Base-by-base conservation (phyloP, 2,797 vertebrate genomes). In the Gymnothorax javanicus region DNA sequence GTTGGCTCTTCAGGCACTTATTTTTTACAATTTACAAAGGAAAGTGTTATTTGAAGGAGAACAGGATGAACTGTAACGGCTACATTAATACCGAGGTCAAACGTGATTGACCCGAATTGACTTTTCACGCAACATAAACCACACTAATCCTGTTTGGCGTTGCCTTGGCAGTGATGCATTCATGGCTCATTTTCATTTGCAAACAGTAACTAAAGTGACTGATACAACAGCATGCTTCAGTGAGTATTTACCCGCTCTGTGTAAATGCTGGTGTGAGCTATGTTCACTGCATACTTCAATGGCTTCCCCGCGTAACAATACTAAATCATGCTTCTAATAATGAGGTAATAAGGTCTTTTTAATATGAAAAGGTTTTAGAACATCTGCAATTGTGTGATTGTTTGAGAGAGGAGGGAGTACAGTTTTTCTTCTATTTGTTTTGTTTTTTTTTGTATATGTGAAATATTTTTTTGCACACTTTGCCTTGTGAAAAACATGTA, bases 11-110 rank as follows among this genome's bases (percentile, higher is more conserved):
- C 52, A n/a, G 79, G 52, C 54, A 25, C 56, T 82, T 82, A 59
- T 82, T 90, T 87, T 95, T 95, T 95, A 93, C 91, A 90, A 92
- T 83, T 56, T 87, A 67, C 75, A 85, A 83, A 69, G 57, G 52
- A 27, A 67, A 59, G 81, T 83, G 82, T 27, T 75, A n/a, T 27
- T 92, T 85, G 57, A 89, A 86, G 92, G 93, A 90, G 91, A 58
- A 92, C 95, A 95, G 95, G 91, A 90, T 94, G 94, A 94, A 88
- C 89, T 89, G 91, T 94, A 82, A 90, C 2, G 12, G 79, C 25
- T 82, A 4, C 33, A 5, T 43, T 57, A 57, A 27, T 83, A n/a
- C 75, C 50, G 50, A 9, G 75, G 75, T 79, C 75, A 54, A 17
- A 7, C 82, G n/a, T 60, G 60, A 52, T 60, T 57, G 60, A 75